Evolutionary conservation across 2,113 vertebrate species (phyloP), one percentile per base, ranked within the genome.

Genomic region (Nesospiza acunhae): DNA sequence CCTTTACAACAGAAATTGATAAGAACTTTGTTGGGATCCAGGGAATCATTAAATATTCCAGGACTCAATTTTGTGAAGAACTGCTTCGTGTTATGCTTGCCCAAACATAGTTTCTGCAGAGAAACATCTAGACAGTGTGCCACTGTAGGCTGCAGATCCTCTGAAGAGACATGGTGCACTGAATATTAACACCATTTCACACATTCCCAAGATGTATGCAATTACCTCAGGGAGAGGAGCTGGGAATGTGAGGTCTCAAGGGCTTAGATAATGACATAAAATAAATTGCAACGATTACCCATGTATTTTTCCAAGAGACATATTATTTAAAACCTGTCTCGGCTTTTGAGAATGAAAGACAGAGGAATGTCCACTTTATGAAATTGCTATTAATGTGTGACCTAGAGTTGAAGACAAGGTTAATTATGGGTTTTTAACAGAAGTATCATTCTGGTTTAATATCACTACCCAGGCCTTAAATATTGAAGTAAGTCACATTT

Each of bases 251-350:
- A 98, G 98, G 97, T 98, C 98, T 98, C 96, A 39, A 96, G 98
- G 97, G 98, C 97, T 97, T 95, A 97, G 96, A 97, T 98, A 98
- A 98, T 98, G 96, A 98, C 98, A 98, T 98, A 97, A 99, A 99
- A 98, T 99, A 98, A 99, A 99, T 99, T 98, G 98, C 98, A 98
- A 98, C 90, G 97, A 99, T 98, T 98, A 98, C 96, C 97, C 96
- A 85, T 96, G 97, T 97, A 96, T 98, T 98, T 98, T 98, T 98
- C 90, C 97, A 97, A 95, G 96, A 97, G 97, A 98, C 94, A 27
- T 97, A 98, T 98, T 98, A 98, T 98, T 98, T 98, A 98, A 98
- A 98, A 96, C 97, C 96, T 97, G 98, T 98, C 97, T 95, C 85
- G 55, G 96, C 95, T 96, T 97, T 98, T 3, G 76, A 97, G 93